Base-by-base conservation (phyloP, 2,797 vertebrate genomes). In the Adrianichthys oophorus region DNA sequence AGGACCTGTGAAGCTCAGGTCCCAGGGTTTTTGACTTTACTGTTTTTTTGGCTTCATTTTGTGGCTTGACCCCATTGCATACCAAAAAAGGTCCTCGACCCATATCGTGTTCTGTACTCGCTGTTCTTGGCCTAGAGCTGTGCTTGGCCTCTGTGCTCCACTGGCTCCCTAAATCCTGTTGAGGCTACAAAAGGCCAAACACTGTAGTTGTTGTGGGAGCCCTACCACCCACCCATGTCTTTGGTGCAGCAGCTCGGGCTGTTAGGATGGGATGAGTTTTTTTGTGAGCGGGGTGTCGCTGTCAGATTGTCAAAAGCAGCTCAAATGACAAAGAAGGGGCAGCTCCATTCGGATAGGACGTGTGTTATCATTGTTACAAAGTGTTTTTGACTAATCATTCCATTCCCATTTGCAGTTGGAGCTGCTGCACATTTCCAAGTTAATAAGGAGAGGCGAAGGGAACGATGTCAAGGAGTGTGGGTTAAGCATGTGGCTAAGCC, bases 311-410 rank as follows among this genome's bases (percentile, higher is more conserved):
- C 88, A 88, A 83, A 74, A 84, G 86, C 70, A 63, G 85, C 82
- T 89, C 88, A 90, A 89, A 91, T 88, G 90, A 90, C 87, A 91
- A 90, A 90, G 80, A 84, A 76, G 79, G 77, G 85, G 83, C 83
- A 84, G 80, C 84, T 86, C 83, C 80, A 85, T 65, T 64, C 54
- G 66, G 87, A 90, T 91, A 89, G 89, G 84, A 90, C 78, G 45
- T 68, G 90, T 85, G 74, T 89, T 87, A 87, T 89, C 89, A 90
- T 90, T 90, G 87, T 89, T 90, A 84, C 88, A 90, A 91, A 91
- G 90, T 92, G 89, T 85, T 89, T 78, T 58, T 70, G 80, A 87
- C 89, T 92, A 92, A 93, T 92, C 92, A 93, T 91, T 91, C 88
- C 90, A 88, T 87, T 90, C 85, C 91, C 88, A 91, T 92, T 92